These are phyloP conservation scores for Falco naumanni DNA, from an alignment of 2,797 vertebrate genomes.

Conservation along the genomic window DNA sequence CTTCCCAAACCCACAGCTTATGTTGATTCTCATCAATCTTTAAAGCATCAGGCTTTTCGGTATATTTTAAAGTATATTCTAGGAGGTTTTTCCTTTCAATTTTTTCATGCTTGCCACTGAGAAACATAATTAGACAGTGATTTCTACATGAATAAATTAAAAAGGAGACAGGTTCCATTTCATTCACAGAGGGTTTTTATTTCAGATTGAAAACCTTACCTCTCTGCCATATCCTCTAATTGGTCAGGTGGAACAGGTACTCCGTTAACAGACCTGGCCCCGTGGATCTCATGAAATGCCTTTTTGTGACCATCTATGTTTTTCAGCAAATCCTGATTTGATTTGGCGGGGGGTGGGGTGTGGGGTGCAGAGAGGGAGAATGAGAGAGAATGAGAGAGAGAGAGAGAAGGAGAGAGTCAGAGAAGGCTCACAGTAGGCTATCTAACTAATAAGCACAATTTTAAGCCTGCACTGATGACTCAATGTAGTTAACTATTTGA, in stretches of 20 bases:
- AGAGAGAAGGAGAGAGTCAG: not conserved
- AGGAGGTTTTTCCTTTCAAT: not conserved
- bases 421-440: conserved; percentile 73
- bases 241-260: conserved; percentile 94
- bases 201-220: conserved; percentile 78
- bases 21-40: conserved; percentile 8
- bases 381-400: not conserved
- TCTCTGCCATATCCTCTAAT: conserved; percentile 96
- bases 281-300: conserved; percentile 95
- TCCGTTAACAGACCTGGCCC: conserved; percentile 91
- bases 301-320: conserved; percentile 91
- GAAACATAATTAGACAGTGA: not conserved
- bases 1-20: not conserved
- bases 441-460: conserved; percentile 70
- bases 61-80: not conserved
- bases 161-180: conserved; percentile 9
- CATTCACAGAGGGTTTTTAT: not conserved
- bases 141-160: not conserved
- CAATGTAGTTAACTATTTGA: conserved; percentile 73
- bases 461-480: conserved; percentile 75
- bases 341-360: not conserved
- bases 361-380: not conserved
- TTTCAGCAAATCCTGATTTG: conserved; percentile 90
- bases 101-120: not conserved
- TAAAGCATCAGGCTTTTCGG: not conserved